phyloP scores from a whole-genome alignment of 2,888 invertebrate species.

The Cephus spinipes region DNA sequence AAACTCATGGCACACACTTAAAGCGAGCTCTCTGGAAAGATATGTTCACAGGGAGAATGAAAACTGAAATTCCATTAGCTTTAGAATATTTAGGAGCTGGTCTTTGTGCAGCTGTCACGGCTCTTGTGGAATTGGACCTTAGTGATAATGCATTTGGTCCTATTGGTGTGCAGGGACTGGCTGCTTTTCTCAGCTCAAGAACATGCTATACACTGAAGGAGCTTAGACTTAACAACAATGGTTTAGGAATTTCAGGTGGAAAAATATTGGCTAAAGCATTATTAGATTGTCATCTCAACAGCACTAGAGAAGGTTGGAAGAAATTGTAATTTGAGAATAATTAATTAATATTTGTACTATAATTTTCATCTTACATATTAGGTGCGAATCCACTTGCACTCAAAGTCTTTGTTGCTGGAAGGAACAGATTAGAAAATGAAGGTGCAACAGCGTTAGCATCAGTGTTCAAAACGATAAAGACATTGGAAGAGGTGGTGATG shows the following conservation, averaged over 20 bases:
- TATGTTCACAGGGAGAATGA: constrained; percentile 95
- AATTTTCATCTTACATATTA: not conserved
- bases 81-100: constrained; percentile 83
- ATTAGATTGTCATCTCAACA: constrained; percentile 74
- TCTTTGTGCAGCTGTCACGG: constrained; percentile 82
- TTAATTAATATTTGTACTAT: not conserved
- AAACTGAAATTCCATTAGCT: constrained; percentile 94
- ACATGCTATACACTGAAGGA: constrained; percentile 87
- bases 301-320: constrained; percentile 71
- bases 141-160: constrained; percentile 99
- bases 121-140: constrained; percentile 86
- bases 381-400: constrained; percentile 75
- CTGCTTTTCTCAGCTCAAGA: constrained; percentile 83
- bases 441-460: constrained; percentile 88
- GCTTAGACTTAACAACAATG: constrained; percentile 93
- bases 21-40: constrained; percentile 92
- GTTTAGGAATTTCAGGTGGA: constrained; percentile 92
- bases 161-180: constrained; percentile 90
- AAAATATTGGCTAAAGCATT: constrained; percentile 83
- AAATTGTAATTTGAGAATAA: not conserved
- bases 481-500: constrained; percentile 90
- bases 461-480: constrained; percentile 85
- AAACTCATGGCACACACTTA: constrained; percentile 81
- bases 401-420: constrained; percentile 89
- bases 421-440: constrained; percentile 94